Evolutionary conservation across 2,797 vertebrate species (phyloP).

Genomic region (Sebastiscus tertius): DNA sequence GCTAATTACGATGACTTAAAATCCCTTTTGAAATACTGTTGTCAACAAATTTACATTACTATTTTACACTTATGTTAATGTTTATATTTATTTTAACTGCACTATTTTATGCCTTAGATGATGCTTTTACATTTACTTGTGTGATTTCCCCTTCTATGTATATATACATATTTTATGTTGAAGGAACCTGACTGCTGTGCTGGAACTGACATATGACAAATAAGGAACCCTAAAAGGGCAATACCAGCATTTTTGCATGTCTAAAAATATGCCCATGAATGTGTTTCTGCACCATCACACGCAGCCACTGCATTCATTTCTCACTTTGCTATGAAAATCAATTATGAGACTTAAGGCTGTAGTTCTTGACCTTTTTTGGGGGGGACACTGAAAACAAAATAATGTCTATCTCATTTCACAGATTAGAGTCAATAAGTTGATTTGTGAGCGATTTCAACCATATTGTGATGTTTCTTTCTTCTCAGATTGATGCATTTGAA

Average conservation of each 20-base stretch:
- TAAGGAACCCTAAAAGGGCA: neutral
- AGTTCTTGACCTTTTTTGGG: neutral
- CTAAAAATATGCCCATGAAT: neutral
- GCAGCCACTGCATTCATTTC: neutral
- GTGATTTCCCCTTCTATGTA: too few species aligned
- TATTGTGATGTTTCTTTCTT: neutral
- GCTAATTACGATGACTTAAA: rapidly evolving
- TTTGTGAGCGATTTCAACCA: neutral
- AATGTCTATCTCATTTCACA: neutral
- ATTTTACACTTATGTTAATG: too few species aligned
- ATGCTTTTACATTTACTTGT: too few species aligned
- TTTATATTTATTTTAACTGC: too few species aligned
- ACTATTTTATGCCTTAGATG: too few species aligned
- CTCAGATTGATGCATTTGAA: neutral
- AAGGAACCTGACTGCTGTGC: too few species aligned
- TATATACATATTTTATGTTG: too few species aligned
- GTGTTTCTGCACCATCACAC: neutral
- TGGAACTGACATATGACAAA: too few species aligned
- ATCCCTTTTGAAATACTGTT: too few species aligned
- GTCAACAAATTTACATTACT: too few species aligned
- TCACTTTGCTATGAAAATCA: neutral
- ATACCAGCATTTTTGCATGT: neutral
- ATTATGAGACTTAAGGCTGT: neutral
- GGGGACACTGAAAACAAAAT: neutral
- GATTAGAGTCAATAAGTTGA: neutral